Evolutionary conservation across 2,113 vertebrate species (phyloP).

Genomic region (Oncorhynchus clarkii): DNA sequence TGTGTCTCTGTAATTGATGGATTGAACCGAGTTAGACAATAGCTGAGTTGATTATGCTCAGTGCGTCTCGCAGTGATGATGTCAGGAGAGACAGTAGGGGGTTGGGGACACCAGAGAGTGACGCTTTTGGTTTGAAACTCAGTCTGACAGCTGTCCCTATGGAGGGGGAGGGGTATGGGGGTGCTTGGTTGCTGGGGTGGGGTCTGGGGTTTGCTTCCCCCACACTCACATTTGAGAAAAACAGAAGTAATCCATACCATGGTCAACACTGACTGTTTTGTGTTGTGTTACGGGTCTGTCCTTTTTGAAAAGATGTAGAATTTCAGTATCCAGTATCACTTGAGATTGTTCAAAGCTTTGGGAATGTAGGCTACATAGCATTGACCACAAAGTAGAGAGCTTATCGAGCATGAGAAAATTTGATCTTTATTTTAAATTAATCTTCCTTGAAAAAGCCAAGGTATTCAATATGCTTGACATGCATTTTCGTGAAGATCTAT

Average conservation of each 20-base stretch:
- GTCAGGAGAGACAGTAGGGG: slow-evolving; percentile 16
- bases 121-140: slow-evolving; percentile 60
- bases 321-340: no score
- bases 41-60: slow-evolving; percentile 67
- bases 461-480: no score
- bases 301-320: neutral
- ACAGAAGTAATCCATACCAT: slow-evolving; percentile 43
- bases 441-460: slow-evolving; percentile 43
- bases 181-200: slow-evolving; percentile 26
- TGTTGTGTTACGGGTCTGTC: neutral
- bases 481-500: slow-evolving; percentile 4
- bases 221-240: slow-evolving; percentile 25
- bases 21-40: slow-evolving; percentile 63
- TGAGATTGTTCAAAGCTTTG: neutral
- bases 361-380: neutral
- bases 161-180: neutral
- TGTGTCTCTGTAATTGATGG: slow-evolving; percentile 73
- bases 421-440: neutral
- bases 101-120: slow-evolving; percentile 34
- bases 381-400: neutral
- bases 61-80: slow-evolving; percentile 44
- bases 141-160: slow-evolving; percentile 50
- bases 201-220: neutral
- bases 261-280: slow-evolving; percentile 57
- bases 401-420: neutral